Evolutionary conservation across 37 sponge, comb jelly and placozoan genomes (phyloP).

Genomic region (Hormiphora californensis): DNA sequence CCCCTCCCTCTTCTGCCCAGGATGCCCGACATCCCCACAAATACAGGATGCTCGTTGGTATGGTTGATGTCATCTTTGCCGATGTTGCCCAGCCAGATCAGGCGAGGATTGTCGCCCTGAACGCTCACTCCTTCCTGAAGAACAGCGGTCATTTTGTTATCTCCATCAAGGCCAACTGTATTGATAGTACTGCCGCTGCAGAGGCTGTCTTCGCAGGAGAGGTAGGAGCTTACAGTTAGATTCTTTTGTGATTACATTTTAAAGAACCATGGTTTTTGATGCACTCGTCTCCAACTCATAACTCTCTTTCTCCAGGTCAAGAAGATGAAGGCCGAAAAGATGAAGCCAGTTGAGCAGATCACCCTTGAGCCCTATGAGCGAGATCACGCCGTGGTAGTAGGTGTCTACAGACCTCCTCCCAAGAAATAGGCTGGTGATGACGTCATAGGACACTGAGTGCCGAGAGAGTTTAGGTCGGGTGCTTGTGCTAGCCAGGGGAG

Average conservation of each 20-base stretch:
- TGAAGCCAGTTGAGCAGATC: slow-evolving; percentile 95
- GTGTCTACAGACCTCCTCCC: slow-evolving; percentile 68
- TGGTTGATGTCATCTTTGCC: slow-evolving; percentile 97
- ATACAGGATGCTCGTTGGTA: slow-evolving; percentile 93
- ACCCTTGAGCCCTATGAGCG: slow-evolving; percentile 96
- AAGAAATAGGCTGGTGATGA: no score
- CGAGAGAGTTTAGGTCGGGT: no score
- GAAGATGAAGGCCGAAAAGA: slow-evolving; percentile 85
- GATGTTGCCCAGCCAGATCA: slow-evolving; percentile 99
- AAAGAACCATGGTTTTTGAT: no score
- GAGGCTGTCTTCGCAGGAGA: slow-evolving; percentile 95
- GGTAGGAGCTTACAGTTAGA: no score
- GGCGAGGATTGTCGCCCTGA: slow-evolving; percentile 90
- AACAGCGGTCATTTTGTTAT: slow-evolving; percentile 96
- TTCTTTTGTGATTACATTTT: no score
- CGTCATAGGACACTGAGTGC: no score
- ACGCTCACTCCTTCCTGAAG: slow-evolving; percentile 89
- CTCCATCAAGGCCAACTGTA: slow-evolving; percentile 98
- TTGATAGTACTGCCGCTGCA: slow-evolving; percentile 95
- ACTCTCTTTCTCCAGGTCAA: slow-evolving; percentile 47
- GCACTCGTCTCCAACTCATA: neutral
- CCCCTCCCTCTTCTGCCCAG: no score
- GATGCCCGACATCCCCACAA: slow-evolving; percentile 98
- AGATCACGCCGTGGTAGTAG: slow-evolving; percentile 98
- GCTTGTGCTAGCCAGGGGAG: no score